phyloP scores from a whole-genome alignment of 23 tunicate genomes.

The Halocynthia aurantium region DNA sequence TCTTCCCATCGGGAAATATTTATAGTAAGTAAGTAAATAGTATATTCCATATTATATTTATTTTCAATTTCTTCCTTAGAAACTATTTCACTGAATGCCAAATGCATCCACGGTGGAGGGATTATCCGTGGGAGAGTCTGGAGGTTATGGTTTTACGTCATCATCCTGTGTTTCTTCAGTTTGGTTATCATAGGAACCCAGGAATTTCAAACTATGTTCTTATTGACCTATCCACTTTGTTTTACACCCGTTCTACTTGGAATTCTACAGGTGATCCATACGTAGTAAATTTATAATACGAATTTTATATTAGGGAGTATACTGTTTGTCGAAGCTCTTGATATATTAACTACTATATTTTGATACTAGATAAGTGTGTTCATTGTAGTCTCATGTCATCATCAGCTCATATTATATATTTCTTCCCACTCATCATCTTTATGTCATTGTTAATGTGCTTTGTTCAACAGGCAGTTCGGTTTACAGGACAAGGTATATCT shows the following conservation, averaged over 20 bases:
- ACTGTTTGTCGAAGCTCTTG: neutral
- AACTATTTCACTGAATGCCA: no score
- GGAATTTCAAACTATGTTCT: slow-evolving; percentile 2
- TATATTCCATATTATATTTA: no score
- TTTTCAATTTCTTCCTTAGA: no score
- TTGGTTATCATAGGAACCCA: neutral
- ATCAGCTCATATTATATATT: no score
- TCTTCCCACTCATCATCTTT: no score
- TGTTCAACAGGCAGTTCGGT: slow-evolving; percentile 34
- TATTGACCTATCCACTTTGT: neutral
- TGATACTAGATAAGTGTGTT: no score
- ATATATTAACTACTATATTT: no score
- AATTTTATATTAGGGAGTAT: neutral
- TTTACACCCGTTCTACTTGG: slow-evolving; percentile 10
- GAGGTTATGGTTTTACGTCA: slow-evolving; percentile 2
- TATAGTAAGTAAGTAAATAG: no score
- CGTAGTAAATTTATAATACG: neutral
- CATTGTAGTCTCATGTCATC: no score
- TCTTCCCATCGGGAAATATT: no score
- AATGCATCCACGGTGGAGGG: slow-evolving; percentile 72
- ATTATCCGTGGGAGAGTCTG: slow-evolving; percentile 25
- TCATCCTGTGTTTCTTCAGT: neutral
- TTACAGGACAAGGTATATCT: slow-evolving; percentile 19
- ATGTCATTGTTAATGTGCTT: no score
- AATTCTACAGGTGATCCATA: slow-evolving; percentile 21